These are phyloP conservation scores for Chiridota heheva DNA, from an alignment of 35 echinoderm and acorn worm species.

Conservation along the genomic window DNA sequence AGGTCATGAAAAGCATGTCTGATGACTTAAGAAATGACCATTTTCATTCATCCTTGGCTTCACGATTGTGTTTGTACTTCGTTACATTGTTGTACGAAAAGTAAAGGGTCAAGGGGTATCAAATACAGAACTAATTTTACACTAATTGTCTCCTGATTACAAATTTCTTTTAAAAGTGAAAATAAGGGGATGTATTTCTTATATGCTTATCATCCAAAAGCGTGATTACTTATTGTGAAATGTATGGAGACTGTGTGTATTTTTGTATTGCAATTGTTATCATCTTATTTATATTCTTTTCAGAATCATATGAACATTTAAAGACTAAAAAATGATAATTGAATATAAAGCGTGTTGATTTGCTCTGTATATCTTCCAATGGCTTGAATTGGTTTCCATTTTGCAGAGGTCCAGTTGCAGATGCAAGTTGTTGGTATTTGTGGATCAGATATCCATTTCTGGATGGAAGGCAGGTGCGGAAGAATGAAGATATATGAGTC, in stretches of 20 bases:
- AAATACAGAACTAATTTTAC: not conserved
- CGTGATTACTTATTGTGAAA: no score
- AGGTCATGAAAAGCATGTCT: not conserved
- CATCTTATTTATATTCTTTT: not conserved
- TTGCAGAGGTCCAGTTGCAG: conserved; percentile 66
- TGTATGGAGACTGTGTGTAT: no score
- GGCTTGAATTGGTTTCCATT: not conserved
- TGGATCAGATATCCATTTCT: conserved; percentile 86
- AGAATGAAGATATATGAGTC: conserved; percentile 62
- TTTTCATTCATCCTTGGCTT: not conserved
- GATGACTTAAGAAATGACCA: not conserved
- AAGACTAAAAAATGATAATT: not conserved
- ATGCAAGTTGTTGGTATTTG: conserved; percentile 90
- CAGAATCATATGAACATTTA: not conserved
- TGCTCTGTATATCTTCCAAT: not conserved
- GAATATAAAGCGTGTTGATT: not conserved
- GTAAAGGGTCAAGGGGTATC: not conserved
- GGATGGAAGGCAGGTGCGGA: conserved; percentile 68
- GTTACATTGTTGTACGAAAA: not conserved
- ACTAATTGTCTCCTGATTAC: not conserved
- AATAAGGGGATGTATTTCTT: no score
- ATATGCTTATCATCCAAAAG: no score
- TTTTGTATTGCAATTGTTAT: no score
- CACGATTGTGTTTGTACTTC: not conserved
- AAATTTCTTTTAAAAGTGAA: not conserved